phyloP scores from a whole-genome alignment of 37 sponge, comb jelly and placozoan species.

The Cliona cf. orientalis region DNA sequence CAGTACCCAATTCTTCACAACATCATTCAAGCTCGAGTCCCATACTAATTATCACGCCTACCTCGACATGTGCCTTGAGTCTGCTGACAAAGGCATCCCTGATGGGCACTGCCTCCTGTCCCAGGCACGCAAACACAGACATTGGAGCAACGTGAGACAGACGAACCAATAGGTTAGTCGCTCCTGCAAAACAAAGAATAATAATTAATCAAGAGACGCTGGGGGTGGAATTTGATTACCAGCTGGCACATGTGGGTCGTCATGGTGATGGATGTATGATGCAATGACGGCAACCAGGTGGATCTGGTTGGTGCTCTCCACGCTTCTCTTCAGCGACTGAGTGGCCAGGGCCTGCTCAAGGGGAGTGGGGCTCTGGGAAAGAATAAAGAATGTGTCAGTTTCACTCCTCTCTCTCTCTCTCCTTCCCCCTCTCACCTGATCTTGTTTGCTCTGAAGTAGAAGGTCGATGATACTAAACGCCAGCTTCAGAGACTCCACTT shows the following conservation, averaged over 20 bases:
- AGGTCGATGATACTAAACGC: conserved; percentile 48
- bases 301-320: conserved; percentile 4
- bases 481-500: conserved; percentile 52
- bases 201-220: not conserved
- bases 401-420: not conserved
- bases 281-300: conserved; percentile 66
- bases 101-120: conserved; percentile 52
- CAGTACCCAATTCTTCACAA: not conserved
- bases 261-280: conserved; percentile 74
- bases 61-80: conserved; percentile 59
- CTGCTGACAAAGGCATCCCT: conserved; percentile 66
- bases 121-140: conserved; percentile 83
- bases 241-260: conserved; percentile 59
- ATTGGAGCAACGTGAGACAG: conserved; percentile 71
- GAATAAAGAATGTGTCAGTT: not conserved
- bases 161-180: conserved; percentile 43
- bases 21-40: not conserved
- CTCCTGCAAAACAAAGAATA: conserved; percentile 5
- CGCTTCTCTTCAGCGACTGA: conserved; percentile 7
- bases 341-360: conserved; percentile 67
- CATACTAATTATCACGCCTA: not conserved
- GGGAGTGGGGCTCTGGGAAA: conserved; percentile 29
- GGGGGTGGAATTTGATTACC: conserved; percentile 8
- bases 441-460: conserved; percentile 26
- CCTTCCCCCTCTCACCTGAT: conserved; percentile 20